Percentiles rank a stretch among this genome's conserved stretches.
phyloP scores from a whole-genome alignment of 2,113 vertebrate genomes.

The Cyprinodon brontotheroides region DNA sequence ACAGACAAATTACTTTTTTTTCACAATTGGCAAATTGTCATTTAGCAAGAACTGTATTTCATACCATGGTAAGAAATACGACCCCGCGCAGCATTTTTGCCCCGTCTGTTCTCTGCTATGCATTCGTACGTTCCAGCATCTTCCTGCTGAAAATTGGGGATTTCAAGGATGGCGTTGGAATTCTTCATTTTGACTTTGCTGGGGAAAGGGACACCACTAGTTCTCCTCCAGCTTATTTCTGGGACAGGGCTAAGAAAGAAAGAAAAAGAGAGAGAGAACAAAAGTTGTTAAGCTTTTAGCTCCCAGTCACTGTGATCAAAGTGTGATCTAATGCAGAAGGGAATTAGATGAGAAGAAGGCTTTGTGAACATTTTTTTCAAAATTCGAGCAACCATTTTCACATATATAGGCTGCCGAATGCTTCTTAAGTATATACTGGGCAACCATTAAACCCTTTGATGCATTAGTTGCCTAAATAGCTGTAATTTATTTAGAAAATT shows the following conservation, averaged over 20 bases:
- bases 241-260: slow-evolving; percentile 86
- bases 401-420: slow-evolving; percentile 25
- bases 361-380: slow-evolving; percentile 44
- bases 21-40: neutral
- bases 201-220: slow-evolving; percentile 87
- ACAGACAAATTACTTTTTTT: neutral
- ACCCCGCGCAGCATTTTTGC: slow-evolving; percentile 89
- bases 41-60: slow-evolving; percentile 45
- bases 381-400: slow-evolving; percentile 40
- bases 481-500: slow-evolving; percentile 25
- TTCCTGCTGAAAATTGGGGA: slow-evolving; percentile 92
- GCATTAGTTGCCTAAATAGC: slow-evolving; percentile 32
- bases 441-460: slow-evolving; percentile 29
- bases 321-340: slow-evolving; percentile 37
- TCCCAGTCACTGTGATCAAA: slow-evolving; percentile 55
- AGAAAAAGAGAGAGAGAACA: slow-evolving; percentile 32
- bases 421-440: neutral
- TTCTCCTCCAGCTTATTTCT: slow-evolving; percentile 93
- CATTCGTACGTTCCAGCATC: slow-evolving; percentile 93
- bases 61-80: slow-evolving; percentile 93
- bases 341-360: slow-evolving; percentile 19
- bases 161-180: slow-evolving; percentile 89
- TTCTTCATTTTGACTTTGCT: slow-evolving; percentile 89
- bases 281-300: slow-evolving; percentile 36
- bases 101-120: slow-evolving; percentile 90